Evolutionary conservation across 2,113 vertebrate species (phyloP), one percentile per base, ranked within the genome.

Genomic region (Galbula dea): DNA sequence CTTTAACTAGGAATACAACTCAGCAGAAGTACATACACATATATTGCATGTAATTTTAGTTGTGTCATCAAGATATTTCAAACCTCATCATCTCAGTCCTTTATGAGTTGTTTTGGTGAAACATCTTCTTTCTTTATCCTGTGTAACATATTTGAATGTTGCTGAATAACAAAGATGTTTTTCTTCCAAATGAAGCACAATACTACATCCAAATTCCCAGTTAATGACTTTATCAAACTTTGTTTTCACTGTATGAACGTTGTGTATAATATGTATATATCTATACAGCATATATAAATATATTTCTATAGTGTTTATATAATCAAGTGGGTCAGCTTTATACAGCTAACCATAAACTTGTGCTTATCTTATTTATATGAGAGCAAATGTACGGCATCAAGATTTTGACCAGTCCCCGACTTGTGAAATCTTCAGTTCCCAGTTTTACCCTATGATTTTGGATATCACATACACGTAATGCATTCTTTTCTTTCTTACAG

Each of bases 211-310:
- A 93, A 93, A 59, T 93, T 96, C 65, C 82, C 94, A 94, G 61
- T 71, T 88, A 87, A 65, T 36, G n/a, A 86, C 58, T 82, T 93
- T 86, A 86, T 83, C 86, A 95, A 29, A 34, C 68, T 73, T 91
- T 48, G 11, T 63, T 92, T 94, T 88, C n/a, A 69, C 83, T 82
- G 65, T 82, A 89, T 87, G 88, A 96, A 94, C 83, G 65, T 90
- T 83, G 57, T 83, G 41, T 92, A 61, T 81, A 91, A 67, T 84
- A 88, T 83, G 36, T 76, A 83, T 86, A 59, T 88, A 94, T 34
- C 86, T 95, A 89, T 95, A 81, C 95, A 94, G 89, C 51, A 92
- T 97, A 93, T 96, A 95, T 92, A 96, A 94, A 97, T 97, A 97
- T 96, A 95, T 91, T 88, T 97, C 84, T 96, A 89, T 89, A 91